phyloP scores from a whole-genome alignment of 1,140 invertebrate species.

The Sminthurinus signatus region DNA sequence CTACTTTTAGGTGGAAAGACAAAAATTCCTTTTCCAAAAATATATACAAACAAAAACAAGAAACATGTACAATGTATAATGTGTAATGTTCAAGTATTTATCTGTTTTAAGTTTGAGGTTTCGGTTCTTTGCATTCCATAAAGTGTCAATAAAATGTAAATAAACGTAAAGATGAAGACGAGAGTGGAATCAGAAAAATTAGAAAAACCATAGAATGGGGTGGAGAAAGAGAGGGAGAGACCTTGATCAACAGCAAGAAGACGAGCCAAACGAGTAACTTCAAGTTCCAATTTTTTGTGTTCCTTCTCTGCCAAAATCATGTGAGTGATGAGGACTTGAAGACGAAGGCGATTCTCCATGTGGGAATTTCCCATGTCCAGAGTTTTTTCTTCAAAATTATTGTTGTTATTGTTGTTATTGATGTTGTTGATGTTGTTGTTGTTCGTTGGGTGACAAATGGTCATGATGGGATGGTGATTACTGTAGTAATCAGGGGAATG shows the following conservation, averaged over 20 bases:
- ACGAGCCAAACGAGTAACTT: not conserved
- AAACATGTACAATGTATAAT: no score
- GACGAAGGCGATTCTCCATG: not conserved
- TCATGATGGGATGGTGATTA: no score
- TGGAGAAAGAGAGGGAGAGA: not conserved
- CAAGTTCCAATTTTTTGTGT: not conserved
- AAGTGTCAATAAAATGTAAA: no score
- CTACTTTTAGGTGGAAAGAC: no score
- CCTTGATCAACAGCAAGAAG: conserved; percentile 2
- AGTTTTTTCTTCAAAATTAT: not conserved
- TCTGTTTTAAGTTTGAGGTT: no score
- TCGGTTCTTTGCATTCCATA: no score
- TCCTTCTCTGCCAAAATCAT: not conserved
- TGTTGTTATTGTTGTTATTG: not conserved
- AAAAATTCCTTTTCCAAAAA: no score
- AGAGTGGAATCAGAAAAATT: not conserved
- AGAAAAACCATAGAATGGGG: not conserved
- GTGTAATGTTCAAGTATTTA: no score
- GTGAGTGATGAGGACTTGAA: not conserved
- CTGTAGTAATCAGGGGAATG: no score
- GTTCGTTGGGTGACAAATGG: not conserved
- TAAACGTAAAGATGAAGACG: not conserved
- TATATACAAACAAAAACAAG: no score
- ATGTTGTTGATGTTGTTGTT: not conserved
- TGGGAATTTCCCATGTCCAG: not conserved